Evolutionary conservation across 2,888 invertebrate species (phyloP).

Genomic region (Watsonalla cultraria): DNA sequence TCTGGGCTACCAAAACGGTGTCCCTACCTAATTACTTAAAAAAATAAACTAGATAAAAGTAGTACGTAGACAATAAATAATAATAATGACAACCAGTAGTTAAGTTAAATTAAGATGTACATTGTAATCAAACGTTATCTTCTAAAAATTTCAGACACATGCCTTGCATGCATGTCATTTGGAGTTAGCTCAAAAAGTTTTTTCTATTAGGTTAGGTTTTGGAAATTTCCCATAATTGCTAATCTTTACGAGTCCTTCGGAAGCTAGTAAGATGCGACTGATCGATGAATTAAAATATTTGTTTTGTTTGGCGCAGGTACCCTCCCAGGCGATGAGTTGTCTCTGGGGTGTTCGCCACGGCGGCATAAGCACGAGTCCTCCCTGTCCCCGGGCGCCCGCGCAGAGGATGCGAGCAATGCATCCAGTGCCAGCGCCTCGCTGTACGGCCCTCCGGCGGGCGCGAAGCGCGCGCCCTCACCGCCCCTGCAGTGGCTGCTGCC

Average conservation of each 20-base stretch:
- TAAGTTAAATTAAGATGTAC: too few species aligned
- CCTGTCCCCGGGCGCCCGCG: conserved; percentile 83
- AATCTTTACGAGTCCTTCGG: too few species aligned
- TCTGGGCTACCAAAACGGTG: too few species aligned
- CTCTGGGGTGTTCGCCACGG: conserved; percentile 80
- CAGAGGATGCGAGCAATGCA: conserved; percentile 87
- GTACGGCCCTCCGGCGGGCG: conserved; percentile 72
- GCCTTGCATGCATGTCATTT: not conserved
- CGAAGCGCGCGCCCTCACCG: conserved; percentile 71
- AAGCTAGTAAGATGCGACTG: too few species aligned
- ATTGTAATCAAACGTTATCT: too few species aligned
- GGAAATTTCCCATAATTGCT: too few species aligned
- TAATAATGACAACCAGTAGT: too few species aligned
- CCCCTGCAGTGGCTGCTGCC: conserved; percentile 86
- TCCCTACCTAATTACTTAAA: too few species aligned
- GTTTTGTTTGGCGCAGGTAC: conserved; percentile 81
- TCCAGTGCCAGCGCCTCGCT: conserved; percentile 80
- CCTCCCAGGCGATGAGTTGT: conserved; percentile 88
- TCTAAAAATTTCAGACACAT: too few species aligned
- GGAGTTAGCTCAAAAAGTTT: not conserved
- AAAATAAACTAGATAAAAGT: too few species aligned
- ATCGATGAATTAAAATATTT: conserved; percentile 2
- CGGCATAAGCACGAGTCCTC: conserved; percentile 81
- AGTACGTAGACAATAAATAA: too few species aligned
- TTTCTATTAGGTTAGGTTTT: not conserved